phyloP scores from a whole-genome alignment of 2,888 invertebrate species.

The Dysmachus trigonus region DNA sequence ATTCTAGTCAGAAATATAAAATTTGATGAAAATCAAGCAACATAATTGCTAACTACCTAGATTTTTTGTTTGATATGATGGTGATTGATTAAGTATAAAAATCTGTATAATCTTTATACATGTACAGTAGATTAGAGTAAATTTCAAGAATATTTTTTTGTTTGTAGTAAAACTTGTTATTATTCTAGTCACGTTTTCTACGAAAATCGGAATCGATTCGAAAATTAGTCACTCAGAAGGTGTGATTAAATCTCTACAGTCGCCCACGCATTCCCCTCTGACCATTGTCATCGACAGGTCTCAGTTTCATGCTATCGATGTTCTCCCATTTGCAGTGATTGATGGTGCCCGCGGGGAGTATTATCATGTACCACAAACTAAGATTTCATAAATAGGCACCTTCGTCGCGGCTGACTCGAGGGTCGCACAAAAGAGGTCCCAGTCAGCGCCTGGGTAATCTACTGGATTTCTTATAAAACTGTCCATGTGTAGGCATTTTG shows the following conservation, averaged over 20 bases:
- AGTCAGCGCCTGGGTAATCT: neutral
- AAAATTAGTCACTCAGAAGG: neutral
- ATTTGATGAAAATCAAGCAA: too few relatives aligned
- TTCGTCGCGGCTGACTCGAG: neutral
- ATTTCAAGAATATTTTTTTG: too few relatives aligned
- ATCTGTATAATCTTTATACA: too few relatives aligned
- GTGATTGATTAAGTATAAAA: too few relatives aligned
- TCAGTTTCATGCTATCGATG: neutral
- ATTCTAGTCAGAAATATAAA: too few relatives aligned
- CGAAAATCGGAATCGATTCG: neutral
- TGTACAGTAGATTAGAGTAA: too few relatives aligned
- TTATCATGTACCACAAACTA: constrained; percentile 12
- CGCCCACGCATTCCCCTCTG: neutral
- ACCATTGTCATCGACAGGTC: neutral
- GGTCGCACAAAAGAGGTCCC: neutral
- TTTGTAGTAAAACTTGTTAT: too few relatives aligned
- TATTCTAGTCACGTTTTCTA: neutral
- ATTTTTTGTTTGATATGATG: too few relatives aligned
- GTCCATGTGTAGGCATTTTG: neutral
- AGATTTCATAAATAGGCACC: constrained; percentile 13
- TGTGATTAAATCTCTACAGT: neutral
- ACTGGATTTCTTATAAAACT: neutral
- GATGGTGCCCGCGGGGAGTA: neutral
- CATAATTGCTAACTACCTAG: too few relatives aligned
- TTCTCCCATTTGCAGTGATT: constrained; percentile 15